Percentiles rank a stretch among this genome's conserved stretches.
Conservation (phyloP, 2,113 vertebrate genomes). For the Rhizomys pruinosus region DNA sequence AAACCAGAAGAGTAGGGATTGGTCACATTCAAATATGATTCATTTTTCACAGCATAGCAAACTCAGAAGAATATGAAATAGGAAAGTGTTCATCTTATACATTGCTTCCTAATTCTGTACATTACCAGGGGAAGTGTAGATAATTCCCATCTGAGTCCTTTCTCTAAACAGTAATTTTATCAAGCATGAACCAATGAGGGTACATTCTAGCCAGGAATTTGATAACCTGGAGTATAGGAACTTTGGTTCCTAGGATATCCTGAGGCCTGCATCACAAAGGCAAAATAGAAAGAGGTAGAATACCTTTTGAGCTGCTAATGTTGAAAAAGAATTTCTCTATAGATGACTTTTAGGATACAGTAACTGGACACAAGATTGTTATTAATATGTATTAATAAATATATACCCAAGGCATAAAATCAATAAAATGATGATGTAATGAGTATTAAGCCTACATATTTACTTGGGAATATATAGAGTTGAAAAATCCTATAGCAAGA, state of each 20-base stretch:
- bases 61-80: not conserved
- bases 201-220: not conserved
- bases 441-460: not conserved
- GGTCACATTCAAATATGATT: slow-evolving; percentile 9
- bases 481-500: not conserved
- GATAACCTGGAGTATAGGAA: rapidly evolving
- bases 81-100: not conserved
- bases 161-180: not conserved
- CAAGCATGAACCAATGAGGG: not conserved
- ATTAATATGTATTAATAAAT: not conserved
- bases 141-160: not conserved
- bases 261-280: not conserved
- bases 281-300: not conserved
- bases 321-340: not conserved
- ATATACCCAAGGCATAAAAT: not conserved
- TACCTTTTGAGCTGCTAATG: not conserved
- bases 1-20: not conserved
- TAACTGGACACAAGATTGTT: not conserved
- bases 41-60: not conserved
- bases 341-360: not conserved
- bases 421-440: not conserved
- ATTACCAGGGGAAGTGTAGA: not conserved
- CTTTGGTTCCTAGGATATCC: not conserved
- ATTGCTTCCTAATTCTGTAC: not conserved
- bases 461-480: not conserved